phyloP scores from a whole-genome alignment of 2,888 invertebrate genomes.

The Ernsta delagoae region DNA sequence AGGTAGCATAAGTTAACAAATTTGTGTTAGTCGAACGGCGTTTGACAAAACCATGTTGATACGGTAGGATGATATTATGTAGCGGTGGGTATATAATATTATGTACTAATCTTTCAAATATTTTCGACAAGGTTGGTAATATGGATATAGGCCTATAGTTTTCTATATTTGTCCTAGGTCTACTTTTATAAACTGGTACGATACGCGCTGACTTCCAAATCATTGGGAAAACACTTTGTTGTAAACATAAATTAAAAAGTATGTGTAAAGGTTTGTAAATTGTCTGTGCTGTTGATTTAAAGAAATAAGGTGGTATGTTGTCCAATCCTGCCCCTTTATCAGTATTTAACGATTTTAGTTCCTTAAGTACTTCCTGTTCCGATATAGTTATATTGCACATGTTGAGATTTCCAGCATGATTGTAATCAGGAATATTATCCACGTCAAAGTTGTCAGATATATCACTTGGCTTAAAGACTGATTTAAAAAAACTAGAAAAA shows the following conservation, averaged over 20 bases:
- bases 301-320: not conserved
- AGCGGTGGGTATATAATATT: not conserved
- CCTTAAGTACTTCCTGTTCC: not conserved
- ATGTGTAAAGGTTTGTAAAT: not conserved
- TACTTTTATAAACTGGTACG: too few relatives aligned
- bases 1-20: too few relatives aligned
- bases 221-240: not conserved
- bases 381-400: not conserved
- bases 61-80: not conserved
- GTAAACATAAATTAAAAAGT: not conserved
- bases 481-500: not conserved
- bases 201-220: not conserved
- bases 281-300: not conserved
- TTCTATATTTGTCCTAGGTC: too few relatives aligned
- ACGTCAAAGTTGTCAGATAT: not conserved
- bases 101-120: not conserved
- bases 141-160: too few relatives aligned
- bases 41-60: not conserved
- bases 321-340: not conserved
- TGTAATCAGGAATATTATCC: not conserved
- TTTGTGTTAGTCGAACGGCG: not conserved
- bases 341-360: not conserved
- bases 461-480: not conserved
- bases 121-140: too few relatives aligned
- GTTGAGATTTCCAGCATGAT: not conserved